Evolutionary conservation across 2,888 invertebrate species (phyloP), one percentile per base, ranked within the genome.

Genomic region (Lepidochrysops patricia): DNA sequence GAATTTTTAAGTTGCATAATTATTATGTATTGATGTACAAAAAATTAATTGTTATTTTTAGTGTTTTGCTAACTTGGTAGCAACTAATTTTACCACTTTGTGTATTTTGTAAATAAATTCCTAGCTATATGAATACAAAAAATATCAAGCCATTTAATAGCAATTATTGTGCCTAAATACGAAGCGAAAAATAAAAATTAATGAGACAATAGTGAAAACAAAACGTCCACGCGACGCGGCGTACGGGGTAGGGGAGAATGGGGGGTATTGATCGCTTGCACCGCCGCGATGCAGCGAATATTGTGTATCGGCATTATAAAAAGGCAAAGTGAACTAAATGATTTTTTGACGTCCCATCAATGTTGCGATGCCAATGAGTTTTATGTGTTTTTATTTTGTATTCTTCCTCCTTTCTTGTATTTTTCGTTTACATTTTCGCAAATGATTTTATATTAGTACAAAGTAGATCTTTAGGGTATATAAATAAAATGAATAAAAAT

Each of bases 191-290:
- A 49, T 49, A 49, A 49, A 49, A 49, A 25, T 49, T 25, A 49
- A 49, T 49, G 23, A 49, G 49, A 49, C 37, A 37, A 15, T 37
- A 37, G 37, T 37, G 15, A 37, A 37, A 37, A 29, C 29, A 29
- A 29, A 29, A 37, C 37, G 37, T 15, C 15, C 15, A 15, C 37
- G 37, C 37, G 37, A 37, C 37, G 37, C 37, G 37, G 37, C 37
- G 37, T 7, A 7, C 2, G 15, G 7, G 37, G n/a, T n/a, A n/a
- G n/a, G 66, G 66, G 66, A 66, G 65, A 63, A 67, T 66, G 68
- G 63, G 66, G 69, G 67, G 63, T 85, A 84, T 85, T 77, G 85
- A 84, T 85, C 84, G 72, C 71, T 65, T 82, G 82, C 83, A 83
- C 75, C 77, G 77, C 78, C 80, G 77, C 72, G 70, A 67, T 80